phyloP scores from a whole-genome alignment of 1,140 invertebrate species.

The Campoletis sonorensis region DNA sequence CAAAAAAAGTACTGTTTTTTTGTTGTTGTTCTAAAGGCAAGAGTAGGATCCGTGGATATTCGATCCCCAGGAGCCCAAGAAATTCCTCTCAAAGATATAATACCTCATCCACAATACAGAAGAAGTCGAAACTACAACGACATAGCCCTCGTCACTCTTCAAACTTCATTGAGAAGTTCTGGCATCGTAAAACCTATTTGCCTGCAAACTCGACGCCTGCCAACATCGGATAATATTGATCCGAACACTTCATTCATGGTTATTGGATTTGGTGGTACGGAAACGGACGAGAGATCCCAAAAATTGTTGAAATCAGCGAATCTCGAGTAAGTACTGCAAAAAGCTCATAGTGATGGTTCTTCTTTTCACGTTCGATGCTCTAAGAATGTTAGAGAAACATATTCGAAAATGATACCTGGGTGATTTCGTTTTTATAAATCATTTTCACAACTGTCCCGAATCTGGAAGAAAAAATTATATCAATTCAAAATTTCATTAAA shows the following conservation, averaged over 20 bases:
- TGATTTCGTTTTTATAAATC: too few species aligned
- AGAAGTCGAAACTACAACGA: slow-evolving; percentile 74
- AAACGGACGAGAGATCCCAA: slow-evolving; percentile 45
- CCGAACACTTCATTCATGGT: slow-evolving; percentile 61
- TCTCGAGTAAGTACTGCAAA: slow-evolving; percentile 58
- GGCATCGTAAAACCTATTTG: slow-evolving; percentile 72
- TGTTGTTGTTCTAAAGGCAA: slow-evolving; percentile 57
- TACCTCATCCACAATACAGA: slow-evolving; percentile 72
- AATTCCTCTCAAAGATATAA: slow-evolving; percentile 61
- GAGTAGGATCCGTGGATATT: slow-evolving; percentile 69
- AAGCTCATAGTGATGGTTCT: too few species aligned
- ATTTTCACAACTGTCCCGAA: too few species aligned
- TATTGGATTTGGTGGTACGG: slow-evolving; percentile 69
- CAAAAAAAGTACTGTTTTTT: too few species aligned
- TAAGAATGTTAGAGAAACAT: too few species aligned
- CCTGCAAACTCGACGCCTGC: slow-evolving; percentile 67
- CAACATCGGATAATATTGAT: slow-evolving; percentile 51
- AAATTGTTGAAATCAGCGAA: slow-evolving; percentile 63
- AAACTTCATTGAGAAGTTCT: slow-evolving; percentile 58
- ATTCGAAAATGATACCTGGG: too few species aligned
- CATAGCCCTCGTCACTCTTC: slow-evolving; percentile 76
- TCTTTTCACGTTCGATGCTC: too few species aligned
- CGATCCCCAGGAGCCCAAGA: slow-evolving; percentile 55
- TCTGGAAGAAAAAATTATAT: too few species aligned
- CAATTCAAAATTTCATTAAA: too few species aligned